These are phyloP conservation scores for Rhagonycha lutea DNA, from an alignment of 2,888 invertebrate genomes.

Conservation along the genomic window DNA sequence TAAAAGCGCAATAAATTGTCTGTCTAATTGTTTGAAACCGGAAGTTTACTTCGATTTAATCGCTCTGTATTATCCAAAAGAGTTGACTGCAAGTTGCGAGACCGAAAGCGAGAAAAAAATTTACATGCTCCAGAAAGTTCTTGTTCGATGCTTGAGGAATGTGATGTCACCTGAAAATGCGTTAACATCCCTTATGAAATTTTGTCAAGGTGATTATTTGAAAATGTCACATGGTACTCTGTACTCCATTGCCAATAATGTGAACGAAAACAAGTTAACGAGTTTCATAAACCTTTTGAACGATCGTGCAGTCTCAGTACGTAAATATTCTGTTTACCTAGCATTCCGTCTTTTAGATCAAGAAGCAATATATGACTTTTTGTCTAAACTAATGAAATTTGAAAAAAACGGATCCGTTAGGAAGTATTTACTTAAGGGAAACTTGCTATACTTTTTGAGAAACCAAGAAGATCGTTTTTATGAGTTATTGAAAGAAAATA, in stretches of 20 bases:
- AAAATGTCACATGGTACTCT: constrained; percentile 11
- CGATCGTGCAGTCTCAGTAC: constrained; percentile 10
- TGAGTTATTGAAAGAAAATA: constrained; percentile 1
- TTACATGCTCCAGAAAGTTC: neutral
- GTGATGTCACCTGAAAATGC: neutral
- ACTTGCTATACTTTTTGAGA: constrained; percentile 9
- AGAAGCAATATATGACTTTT: neutral
- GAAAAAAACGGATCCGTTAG: constrained; percentile 17
- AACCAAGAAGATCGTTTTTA: constrained; percentile 17
- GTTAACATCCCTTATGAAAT: constrained; percentile 6
- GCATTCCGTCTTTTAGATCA: constrained; percentile 2
- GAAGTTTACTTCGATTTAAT: neutral
- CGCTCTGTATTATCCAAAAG: neutral
- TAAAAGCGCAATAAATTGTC: neutral
- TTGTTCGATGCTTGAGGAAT: neutral
- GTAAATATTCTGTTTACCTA: constrained; percentile 17
- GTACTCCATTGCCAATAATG: constrained; percentile 1
- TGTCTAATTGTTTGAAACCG: neutral
- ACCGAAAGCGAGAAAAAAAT: neutral
- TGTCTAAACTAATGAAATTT: neutral
- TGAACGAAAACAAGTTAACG: constrained; percentile 9
- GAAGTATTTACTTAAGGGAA: constrained; percentile 9
- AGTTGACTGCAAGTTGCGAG: neutral
- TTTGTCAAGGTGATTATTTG: constrained; percentile 19
- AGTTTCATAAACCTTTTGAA: constrained; percentile 4